phyloP scores from a whole-genome alignment of 92 coral and sea anemone species.

The Siderastrea radians region DNA sequence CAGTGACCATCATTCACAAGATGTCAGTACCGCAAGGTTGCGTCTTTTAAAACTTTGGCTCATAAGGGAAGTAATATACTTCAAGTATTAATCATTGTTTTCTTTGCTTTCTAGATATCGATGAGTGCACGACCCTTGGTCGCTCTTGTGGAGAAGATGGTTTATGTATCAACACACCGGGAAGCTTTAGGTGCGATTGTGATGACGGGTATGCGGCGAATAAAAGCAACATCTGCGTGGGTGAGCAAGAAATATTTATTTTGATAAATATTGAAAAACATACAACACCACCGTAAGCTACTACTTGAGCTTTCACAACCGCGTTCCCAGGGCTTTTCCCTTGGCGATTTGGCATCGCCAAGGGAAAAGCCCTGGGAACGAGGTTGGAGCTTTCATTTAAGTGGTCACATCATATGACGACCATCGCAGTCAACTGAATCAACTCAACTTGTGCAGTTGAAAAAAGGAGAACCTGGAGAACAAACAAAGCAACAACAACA shows the following conservation, averaged over 20 bases:
- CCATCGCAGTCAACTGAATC: neutral
- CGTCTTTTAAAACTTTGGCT: too few species aligned
- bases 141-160: conserved; percentile 16
- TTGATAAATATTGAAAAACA: neutral
- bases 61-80: too few species aligned
- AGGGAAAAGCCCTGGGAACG: too few species aligned
- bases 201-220: conserved; percentile 19
- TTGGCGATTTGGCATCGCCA: too few species aligned
- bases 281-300: neutral
- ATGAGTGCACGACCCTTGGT: conserved; percentile 8
- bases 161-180: conserved; percentile 29
- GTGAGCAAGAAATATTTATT: neutral
- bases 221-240: conserved; percentile 11
- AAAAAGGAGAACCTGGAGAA: too few species aligned
- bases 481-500: too few species aligned
- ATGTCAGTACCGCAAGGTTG: too few species aligned
- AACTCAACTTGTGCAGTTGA: too few species aligned
- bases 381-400: neutral
- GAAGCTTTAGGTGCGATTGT: conserved; percentile 43
- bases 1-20: too few species aligned
- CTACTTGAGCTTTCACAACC: neutral
- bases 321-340: too few species aligned
- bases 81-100: neutral
- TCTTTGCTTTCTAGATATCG: neutral
- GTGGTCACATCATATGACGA: neutral